phyloP scores from a whole-genome alignment of 2,888 invertebrate species.

The Drosophila conformis region DNA sequence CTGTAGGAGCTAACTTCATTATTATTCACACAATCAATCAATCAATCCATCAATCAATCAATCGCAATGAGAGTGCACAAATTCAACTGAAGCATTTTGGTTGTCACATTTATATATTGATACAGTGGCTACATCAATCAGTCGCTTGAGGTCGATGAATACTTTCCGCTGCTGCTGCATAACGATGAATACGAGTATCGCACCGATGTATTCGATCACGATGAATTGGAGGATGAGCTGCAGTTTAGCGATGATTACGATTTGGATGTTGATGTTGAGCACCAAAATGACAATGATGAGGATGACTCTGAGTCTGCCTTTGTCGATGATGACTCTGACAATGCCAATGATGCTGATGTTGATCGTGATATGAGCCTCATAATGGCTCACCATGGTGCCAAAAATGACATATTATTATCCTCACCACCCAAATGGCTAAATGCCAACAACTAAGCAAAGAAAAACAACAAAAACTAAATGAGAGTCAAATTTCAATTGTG shows the following conservation, averaged over 20 bases:
- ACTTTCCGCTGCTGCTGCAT: conserved; percentile 90
- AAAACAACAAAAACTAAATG: not conserved
- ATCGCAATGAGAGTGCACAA: conserved; percentile 30
- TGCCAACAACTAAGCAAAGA: conserved; percentile 4
- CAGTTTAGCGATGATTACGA: conserved; percentile 82
- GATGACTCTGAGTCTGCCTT: conserved; percentile 48
- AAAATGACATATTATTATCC: conserved; percentile 45
- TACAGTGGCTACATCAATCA: conserved; percentile 95
- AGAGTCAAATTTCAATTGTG: conserved; percentile 30
- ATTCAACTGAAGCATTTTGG: conserved; percentile 57
- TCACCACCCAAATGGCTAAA: conserved; percentile 38
- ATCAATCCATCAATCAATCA: conserved; percentile 33
- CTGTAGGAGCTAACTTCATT: conserved; percentile 37
- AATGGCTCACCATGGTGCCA: conserved; percentile 28
- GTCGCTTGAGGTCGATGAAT: conserved; percentile 96
- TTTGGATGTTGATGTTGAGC: conserved; percentile 49
- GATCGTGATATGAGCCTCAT: conserved; percentile 32
- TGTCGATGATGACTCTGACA: conserved; percentile 19
- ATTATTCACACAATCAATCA: conserved; percentile 33
- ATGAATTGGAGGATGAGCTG: conserved; percentile 82
- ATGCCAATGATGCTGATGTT: conserved; percentile 20
- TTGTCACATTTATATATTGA: conserved; percentile 84
- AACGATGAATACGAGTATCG: conserved; percentile 80
- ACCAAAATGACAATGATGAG: conserved; percentile 42
- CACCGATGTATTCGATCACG: conserved; percentile 76